Percentiles rank a stretch among this genome's conserved stretches.
phyloP scores from a whole-genome alignment of 2,797 vertebrate species.

The Oryzias sinensis region DNA sequence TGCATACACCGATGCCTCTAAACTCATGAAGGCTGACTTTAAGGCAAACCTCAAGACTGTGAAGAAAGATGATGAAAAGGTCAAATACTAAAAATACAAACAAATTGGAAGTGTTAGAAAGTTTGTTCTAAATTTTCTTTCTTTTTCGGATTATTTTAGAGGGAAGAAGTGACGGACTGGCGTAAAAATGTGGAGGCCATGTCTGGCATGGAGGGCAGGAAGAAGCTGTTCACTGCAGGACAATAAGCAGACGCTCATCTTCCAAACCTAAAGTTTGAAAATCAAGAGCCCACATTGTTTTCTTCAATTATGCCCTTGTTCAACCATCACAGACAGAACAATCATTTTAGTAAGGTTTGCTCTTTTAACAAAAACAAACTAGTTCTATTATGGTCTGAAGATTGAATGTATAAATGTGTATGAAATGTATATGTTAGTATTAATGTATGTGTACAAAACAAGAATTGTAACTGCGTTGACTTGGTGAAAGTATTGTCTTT shows the following conservation, averaged over 20 bases:
- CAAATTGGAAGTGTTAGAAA: not conserved
- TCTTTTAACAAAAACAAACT: constrained; percentile 22
- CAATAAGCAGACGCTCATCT: constrained; percentile 37
- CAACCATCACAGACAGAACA: constrained; percentile 13
- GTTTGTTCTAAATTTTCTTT: not conserved
- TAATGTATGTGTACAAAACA: constrained; percentile 1
- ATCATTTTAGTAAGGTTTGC: constrained; percentile 3
- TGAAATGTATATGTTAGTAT: too few species aligned
- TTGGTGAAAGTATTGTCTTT: constrained; percentile 1
- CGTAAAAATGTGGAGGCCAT: constrained; percentile 80
- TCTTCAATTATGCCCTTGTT: not conserved
- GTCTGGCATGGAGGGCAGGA: constrained; percentile 80
- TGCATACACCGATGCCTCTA: constrained; percentile 64
- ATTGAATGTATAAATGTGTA: constrained; percentile 11
- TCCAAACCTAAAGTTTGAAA: not conserved
- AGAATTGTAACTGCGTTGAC: constrained; percentile 7
- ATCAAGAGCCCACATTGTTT: not conserved
- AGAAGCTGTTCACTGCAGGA: constrained; percentile 73
- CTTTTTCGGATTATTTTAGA: constrained; percentile 44
- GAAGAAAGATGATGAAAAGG: constrained; percentile 85
- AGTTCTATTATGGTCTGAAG: constrained; percentile 4
- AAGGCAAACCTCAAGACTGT: constrained; percentile 83
- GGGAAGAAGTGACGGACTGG: constrained; percentile 79
- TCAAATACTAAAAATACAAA: constrained; percentile 12
- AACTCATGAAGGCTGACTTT: constrained; percentile 78